These are phyloP conservation scores for Odontocerum albicorne DNA, from an alignment of 2,888 invertebrate genomes.

Conservation along the genomic window DNA sequence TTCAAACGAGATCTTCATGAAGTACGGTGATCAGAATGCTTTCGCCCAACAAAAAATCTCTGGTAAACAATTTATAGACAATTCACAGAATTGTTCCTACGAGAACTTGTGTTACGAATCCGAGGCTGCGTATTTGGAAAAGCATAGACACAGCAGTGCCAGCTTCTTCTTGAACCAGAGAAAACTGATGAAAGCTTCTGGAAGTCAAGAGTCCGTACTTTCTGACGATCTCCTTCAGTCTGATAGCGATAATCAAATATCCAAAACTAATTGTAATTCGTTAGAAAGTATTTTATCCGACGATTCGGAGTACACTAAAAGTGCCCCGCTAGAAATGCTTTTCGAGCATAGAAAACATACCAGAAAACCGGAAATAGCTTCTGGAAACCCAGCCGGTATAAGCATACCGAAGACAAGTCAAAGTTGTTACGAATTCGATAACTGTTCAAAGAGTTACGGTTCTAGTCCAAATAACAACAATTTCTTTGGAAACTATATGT, in stretches of 20 bases:
- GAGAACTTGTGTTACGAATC: slow-evolving; percentile 50
- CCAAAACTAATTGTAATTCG: slow-evolving; percentile 72
- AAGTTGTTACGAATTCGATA: slow-evolving; percentile 57
- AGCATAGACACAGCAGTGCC: slow-evolving; percentile 70
- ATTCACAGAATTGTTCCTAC: slow-evolving; percentile 53
- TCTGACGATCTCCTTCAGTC: slow-evolving; percentile 68
- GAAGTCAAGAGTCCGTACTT: slow-evolving; percentile 77
- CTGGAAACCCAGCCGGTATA: slow-evolving; percentile 41
- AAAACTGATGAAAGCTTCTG: slow-evolving; percentile 61
- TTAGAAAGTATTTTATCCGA: slow-evolving; percentile 81
- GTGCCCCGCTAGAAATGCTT: slow-evolving; percentile 73
- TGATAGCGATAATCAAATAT: slow-evolving; percentile 59
- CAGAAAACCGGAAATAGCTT: slow-evolving; percentile 47
- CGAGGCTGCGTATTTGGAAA: slow-evolving; percentile 53
- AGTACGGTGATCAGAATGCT: slow-evolving; percentile 54
- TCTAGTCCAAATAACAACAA: slow-evolving; percentile 63
- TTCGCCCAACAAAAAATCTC: slow-evolving; percentile 53
- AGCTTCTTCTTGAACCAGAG: slow-evolving; percentile 79
- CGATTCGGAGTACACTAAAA: slow-evolving; percentile 76
- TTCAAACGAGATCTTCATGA: slow-evolving; percentile 56
- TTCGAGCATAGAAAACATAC: slow-evolving; percentile 58
- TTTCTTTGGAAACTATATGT: slow-evolving; percentile 59
- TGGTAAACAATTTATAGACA: slow-evolving; percentile 53
- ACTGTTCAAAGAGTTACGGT: slow-evolving; percentile 63
- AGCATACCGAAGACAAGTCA: slow-evolving; percentile 51